Evolutionary conservation across 2,888 invertebrate genomes (phyloP), one percentile per base, ranked within the genome.

Genomic region (Helobdella robusta): DNA sequence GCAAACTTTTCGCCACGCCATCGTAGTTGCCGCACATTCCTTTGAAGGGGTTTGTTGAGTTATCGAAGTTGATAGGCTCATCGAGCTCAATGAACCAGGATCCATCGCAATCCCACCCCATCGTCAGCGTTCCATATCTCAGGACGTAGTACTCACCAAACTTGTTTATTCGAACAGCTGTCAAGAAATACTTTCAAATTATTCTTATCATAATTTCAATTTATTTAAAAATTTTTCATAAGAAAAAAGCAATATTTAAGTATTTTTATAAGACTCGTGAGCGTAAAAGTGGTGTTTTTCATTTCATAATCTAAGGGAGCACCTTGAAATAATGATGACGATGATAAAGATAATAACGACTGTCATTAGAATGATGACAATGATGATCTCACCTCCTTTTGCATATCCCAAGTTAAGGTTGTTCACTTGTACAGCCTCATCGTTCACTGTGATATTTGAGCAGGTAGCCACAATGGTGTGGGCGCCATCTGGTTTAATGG

Each of bases 21-120:
- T 62, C 62, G 50, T 48, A 50, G 30, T 62, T 34, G 48, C 62
- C 62, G 44, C 62, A 62, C 20, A 62, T 48, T 18, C 62, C 62
- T 35, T 48, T 62, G 50, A 32, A 62, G 11, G 30, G 48, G 4
- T 46, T 23, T 28, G 34, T 11, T 23, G 46, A 28, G 2, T 62
- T 50, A n/a, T 25, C 2, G 23, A 50, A 18, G 48, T 46, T 48
- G 30, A 46, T 1, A 2, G 62, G 32, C 18, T 48, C 62, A 20
- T 15, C 11, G 28, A 62, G 46, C 18, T 62, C 62, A 5, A 62
- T 30, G 46, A 62, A 62, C 30, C 30, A 62, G 23, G 54, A 48
- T 4, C 35, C 62, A 2, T 32, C 30, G 20, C 59, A 61, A 20
- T 68, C 66, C 69, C 69, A 69, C 1, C 65, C 36, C 5, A 68